Conservation (phyloP, 2,888 invertebrate species). For the Drosophila neotestacea region DNA sequence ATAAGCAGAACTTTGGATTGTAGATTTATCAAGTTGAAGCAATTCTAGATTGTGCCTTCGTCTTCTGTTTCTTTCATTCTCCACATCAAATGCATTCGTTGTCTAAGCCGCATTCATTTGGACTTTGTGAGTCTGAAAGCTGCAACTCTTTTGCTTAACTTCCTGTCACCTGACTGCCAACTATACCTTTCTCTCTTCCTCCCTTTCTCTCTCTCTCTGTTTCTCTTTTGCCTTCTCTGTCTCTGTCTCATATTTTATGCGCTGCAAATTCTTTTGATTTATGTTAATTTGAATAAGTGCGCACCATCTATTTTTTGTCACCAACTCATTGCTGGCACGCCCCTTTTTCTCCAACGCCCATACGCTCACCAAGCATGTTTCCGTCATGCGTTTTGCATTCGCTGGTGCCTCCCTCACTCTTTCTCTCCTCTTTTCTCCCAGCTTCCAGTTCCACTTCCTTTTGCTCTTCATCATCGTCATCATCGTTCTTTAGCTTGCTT, state of each 20-base stretch:
- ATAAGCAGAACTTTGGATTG: not conserved
- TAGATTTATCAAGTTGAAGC: not conserved
- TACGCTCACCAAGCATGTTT: constrained; percentile 53
- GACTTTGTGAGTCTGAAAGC: constrained; percentile 27
- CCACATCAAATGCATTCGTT: constrained; percentile 6
- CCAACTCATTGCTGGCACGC: constrained; percentile 47
- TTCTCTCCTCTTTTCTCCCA: constrained; percentile 7
- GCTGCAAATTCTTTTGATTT: constrained; percentile 80
- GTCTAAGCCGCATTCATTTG: constrained; percentile 32
- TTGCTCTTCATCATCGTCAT: constrained; percentile 60
- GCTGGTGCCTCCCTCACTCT: not conserved
- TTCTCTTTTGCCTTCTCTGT: not conserved
- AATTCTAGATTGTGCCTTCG: not conserved
- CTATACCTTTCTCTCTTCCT: not conserved
- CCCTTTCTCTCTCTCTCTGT: not conserved
- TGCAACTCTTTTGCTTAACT: constrained; percentile 37
- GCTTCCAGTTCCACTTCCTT: constrained; percentile 43
- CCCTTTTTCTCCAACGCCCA: constrained; percentile 1
- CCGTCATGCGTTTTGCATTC: constrained; percentile 38
- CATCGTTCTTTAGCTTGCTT: constrained; percentile 44
- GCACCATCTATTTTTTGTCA: constrained; percentile 66
- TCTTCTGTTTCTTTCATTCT: not conserved
- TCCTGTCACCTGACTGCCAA: constrained; percentile 23
- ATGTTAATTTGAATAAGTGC: constrained; percentile 82
- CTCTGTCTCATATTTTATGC: constrained; percentile 58